phyloP scores from a whole-genome alignment of 2,113 vertebrate genomes.

The Xiphophorus couchianus region DNA sequence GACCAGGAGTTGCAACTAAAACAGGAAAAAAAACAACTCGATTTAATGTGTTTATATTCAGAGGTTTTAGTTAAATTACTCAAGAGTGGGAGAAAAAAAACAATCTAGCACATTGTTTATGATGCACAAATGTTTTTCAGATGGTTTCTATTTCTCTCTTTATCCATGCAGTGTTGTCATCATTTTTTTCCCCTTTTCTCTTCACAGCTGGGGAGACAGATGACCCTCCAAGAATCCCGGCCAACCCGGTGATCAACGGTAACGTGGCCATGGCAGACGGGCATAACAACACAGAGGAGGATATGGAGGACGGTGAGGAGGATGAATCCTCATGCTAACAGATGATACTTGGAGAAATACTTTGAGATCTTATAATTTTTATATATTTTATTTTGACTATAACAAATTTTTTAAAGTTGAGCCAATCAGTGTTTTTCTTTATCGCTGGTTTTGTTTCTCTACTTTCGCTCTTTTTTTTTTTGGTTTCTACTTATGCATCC shows the following conservation, averaged over 20 bases:
- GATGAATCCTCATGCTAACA: neutral
- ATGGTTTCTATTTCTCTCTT: neutral
- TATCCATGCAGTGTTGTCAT: neutral
- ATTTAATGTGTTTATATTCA: neutral
- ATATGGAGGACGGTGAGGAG: slow-evolving; percentile 98
- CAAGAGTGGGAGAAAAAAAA: neutral
- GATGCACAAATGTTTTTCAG: neutral
- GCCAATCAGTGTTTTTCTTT: neutral
- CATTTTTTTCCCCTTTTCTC: slow-evolving; percentile 12
- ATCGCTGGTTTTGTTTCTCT: neutral
- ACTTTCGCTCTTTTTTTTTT: neutral
- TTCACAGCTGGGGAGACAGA: slow-evolving; percentile 93
- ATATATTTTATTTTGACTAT: too few species aligned
- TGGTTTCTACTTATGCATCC: too few species aligned
- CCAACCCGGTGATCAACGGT: slow-evolving; percentile 97
- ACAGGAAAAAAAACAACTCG: too few species aligned
- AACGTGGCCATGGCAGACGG: slow-evolving; percentile 98
- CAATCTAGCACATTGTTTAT: neutral
- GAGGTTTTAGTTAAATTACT: neutral
- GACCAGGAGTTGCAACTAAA: neutral
- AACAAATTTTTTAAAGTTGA: neutral
- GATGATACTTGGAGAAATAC: neutral
- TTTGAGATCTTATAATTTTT: neutral
- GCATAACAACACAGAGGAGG: slow-evolving; percentile 96
- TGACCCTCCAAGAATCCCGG: slow-evolving; percentile 97